Conservation (phyloP, 1,140 invertebrate genomes). For the Bombus sylvicola region DNA sequence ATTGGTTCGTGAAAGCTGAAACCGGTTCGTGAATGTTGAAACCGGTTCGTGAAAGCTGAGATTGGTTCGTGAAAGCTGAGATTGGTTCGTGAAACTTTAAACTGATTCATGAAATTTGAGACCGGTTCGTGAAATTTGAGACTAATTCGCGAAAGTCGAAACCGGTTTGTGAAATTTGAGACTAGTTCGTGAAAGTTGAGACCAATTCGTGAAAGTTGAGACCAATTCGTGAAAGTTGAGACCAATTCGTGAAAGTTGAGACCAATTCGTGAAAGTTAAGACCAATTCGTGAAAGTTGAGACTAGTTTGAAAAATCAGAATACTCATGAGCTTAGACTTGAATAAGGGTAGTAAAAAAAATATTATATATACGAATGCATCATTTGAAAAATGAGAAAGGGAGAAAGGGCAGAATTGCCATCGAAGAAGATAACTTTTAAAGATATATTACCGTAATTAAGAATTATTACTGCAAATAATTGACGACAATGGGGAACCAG, state of each 20-base stretch:
- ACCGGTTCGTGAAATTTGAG: accelerated
- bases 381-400: too few relatives aligned
- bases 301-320: too few relatives aligned
- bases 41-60: accelerated
- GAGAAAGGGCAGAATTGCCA: background rate
- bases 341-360: too few relatives aligned
- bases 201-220: too few relatives aligned
- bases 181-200: too few relatives aligned
- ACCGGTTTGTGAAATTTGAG: accelerated
- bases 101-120: accelerated
- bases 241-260: too few relatives aligned
- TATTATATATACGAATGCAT: too few relatives aligned
- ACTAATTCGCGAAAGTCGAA: accelerated
- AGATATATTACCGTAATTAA: background rate
- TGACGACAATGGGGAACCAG: background rate
- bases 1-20: accelerated
- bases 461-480: background rate
- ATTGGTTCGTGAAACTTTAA: accelerated
- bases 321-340: too few relatives aligned
- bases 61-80: accelerated
- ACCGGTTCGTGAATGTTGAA: too few relatives aligned
- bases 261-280: too few relatives aligned
- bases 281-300: too few relatives aligned
- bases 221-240: accelerated
- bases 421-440: background rate